Base-by-base conservation (phyloP, 2,113 vertebrate genomes). In the Tursiops truncatus region DNA sequence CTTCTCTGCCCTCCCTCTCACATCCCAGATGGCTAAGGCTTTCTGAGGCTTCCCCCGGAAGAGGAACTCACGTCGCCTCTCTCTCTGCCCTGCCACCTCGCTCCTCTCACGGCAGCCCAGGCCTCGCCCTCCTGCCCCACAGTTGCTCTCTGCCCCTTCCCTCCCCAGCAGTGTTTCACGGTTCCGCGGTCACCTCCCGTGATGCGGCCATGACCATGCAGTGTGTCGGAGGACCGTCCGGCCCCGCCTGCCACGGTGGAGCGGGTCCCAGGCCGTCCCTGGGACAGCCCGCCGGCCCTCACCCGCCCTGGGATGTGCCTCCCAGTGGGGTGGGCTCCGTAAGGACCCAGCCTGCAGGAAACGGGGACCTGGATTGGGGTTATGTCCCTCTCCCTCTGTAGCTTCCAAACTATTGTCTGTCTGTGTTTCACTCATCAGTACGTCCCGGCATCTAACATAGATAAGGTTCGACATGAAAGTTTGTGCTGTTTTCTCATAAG, bases 41-140 rank as follows among this genome's bases (percentile, higher is more conserved):
- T 38, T 56, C 38, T 5, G 71, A 26, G 17, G 67, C 33, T 33
- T 68, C 41, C n/a, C 44, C 63, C 5, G 20, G 12, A 50, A 65
- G 21, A 71, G 38, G 31, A 36, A 7, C 41, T 26, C 2, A 1
- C 5, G 6, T 31, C 36, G 38, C 21, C 21, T 7, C 17, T 28
- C 36, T 60, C 5, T 25, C 13, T 1, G 8, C 15, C 18, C 36
- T 84, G 20, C 26, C 0, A 0, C 36, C 47, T 23, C 4, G 14
- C 1, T 50, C 21, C 8, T 23, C 38, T 20, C 33, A 2, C 4
- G 76, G 47, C 31, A n/a, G 17, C 76, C 53, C 76, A 56, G 31
- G 20, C 50, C 11, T 79, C 50, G 6, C 33, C 12, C 50, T 58
- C 77, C 7, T 1, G 33, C 33, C 53, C n/a, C 33, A 17, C 1